These are phyloP conservation scores for Penaeus indicus DNA, from an alignment of 1,140 invertebrate species.

Conservation along the genomic window DNA sequence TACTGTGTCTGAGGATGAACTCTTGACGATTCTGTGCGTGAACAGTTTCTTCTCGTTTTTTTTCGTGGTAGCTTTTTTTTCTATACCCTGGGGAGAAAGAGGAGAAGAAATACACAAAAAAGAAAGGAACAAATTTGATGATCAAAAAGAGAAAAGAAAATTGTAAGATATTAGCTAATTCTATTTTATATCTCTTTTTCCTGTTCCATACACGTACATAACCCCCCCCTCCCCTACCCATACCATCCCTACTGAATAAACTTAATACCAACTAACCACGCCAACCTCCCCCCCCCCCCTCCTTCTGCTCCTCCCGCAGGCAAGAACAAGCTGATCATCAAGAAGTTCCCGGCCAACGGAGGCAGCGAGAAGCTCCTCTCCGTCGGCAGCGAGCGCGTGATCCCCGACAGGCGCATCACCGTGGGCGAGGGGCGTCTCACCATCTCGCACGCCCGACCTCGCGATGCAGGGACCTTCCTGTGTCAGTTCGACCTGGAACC, in stretches of 20 bases:
- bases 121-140: not conserved
- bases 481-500: constrained; percentile 43
- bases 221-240: not conserved
- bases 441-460: constrained; percentile 29
- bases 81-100: not conserved
- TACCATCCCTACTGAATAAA: not conserved
- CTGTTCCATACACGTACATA: not conserved
- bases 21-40: not conserved
- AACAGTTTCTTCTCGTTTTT: not conserved
- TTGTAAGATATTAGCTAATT: no score
- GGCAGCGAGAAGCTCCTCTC: constrained; percentile 40
- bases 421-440: constrained; percentile 25
- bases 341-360: constrained; percentile 32
- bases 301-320: constrained; percentile 9
- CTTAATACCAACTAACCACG: not conserved
- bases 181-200: not conserved
- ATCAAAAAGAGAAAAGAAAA: not conserved
- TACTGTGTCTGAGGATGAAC: no score
- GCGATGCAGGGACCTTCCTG: constrained; percentile 33
- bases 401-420: constrained; percentile 28
- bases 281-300: not conserved
- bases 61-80: not conserved
- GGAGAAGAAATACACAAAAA: not conserved
- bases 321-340: constrained; percentile 48
- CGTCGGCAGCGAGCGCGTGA: constrained; percentile 25